Evolutionary conservation across 2,113 vertebrate species (phyloP), one percentile per base, ranked within the genome.

Genomic region (Oncorhynchus keta): DNA sequence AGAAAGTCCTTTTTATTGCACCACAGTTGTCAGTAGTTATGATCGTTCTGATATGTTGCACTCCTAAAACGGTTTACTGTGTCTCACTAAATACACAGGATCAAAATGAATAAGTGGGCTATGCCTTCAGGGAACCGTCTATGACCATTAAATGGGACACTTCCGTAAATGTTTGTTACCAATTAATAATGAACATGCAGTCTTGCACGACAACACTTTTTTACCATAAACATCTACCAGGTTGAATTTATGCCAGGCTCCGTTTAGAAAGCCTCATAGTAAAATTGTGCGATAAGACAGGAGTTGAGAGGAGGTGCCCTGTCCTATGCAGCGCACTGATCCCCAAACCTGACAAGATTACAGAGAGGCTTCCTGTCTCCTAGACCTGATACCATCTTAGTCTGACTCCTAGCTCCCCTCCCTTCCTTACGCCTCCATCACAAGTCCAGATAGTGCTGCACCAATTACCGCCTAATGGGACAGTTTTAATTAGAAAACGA

Each of bases 361-460:
- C 81, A 87, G 85, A 90, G 84, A 82, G 82, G 87, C 89, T 92
- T 92, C 92, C 91, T 92, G 91, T 90, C 91, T 92, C 88, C 86
- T 78, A 62, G 9, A 57, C 67, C 77, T 5, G 91, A 93, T 93
- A 91, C 73, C 87, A 93, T 93, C 92, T 85, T 74, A 26, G 87
- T 79, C 88, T 80, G 89, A 85, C 86, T 74, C 72, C 87, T 83
- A 32, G 48, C 79, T 82, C 78, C 79, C 16, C 39, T 45, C 39
- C 83, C 80, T 85, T 83, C 82, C 74, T 57, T 69, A 22, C 61
- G 72, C 76, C 85, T 87, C 78, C 35, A 45, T 81, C 81, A 76
- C 83, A 76, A 82, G 81, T 84, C 84, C 87, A 87, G 89, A 90
- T 89, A 90, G 87, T 85, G 16, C 32, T 51, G 59, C 76, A 83